Percentiles rank a stretch among this genome's conserved stretches.
phyloP scores from a whole-genome alignment of 2,113 vertebrate species.

The Callorhinus ursinus region DNA sequence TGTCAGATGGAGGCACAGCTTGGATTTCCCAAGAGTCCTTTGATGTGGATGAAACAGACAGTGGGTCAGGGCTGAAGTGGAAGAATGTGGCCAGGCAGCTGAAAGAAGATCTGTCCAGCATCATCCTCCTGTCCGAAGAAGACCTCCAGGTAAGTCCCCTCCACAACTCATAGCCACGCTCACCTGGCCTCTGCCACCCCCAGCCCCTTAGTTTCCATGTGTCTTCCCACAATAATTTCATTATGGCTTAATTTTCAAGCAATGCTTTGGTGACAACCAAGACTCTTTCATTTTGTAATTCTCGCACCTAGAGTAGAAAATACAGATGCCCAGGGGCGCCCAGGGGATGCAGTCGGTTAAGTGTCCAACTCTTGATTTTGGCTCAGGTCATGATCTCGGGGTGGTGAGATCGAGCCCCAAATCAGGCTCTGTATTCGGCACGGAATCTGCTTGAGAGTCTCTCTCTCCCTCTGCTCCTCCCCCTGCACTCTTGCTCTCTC shows the following conservation, averaged over 20 bases:
- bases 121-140: constrained; percentile 94
- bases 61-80: constrained; percentile 83
- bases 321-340: background rate
- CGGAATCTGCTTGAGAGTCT: background rate
- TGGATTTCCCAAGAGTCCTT: constrained; percentile 85
- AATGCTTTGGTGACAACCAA: background rate
- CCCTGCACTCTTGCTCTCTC: background rate
- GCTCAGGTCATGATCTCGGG: background rate
- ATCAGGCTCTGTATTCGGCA: background rate
- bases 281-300: background rate
- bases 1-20: constrained; percentile 88
- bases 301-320: background rate
- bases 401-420: background rate
- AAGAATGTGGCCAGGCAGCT: constrained; percentile 89
- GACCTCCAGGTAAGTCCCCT: constrained; percentile 91
- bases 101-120: constrained; percentile 89
- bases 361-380: background rate
- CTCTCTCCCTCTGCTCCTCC: background rate
- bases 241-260: background rate
- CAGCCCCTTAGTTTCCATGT: accelerated
- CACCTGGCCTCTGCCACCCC: background rate
- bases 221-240: background rate
- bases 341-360: background rate
- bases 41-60: constrained; percentile 85
- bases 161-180: accelerated